phyloP scores from a whole-genome alignment of 2,797 vertebrate species.

The Hafferia zeledoni region DNA sequence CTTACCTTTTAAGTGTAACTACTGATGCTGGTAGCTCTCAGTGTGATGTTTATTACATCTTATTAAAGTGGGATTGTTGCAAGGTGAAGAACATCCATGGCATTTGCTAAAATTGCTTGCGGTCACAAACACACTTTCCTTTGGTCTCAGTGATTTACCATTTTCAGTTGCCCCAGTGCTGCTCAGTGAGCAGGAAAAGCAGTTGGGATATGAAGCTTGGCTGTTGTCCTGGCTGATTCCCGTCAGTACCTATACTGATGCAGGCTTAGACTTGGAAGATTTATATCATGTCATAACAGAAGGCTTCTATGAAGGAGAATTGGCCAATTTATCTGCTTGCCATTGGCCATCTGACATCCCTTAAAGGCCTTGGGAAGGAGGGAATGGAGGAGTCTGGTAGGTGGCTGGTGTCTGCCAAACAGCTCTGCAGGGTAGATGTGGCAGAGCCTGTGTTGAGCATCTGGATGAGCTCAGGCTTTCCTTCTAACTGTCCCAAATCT shows the following conservation, averaged over 20 bases:
- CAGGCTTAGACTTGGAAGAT: not conserved
- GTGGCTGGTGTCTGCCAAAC: not conserved
- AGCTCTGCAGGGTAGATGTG: fast-evolving
- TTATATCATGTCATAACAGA: not conserved
- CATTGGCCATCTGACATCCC: not conserved
- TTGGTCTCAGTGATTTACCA: not conserved
- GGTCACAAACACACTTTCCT: not conserved
- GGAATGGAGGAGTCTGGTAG: not conserved
- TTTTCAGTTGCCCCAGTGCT: not conserved
- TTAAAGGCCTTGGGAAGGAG: not conserved
- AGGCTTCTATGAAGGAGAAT: not conserved
- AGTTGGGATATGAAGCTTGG: not conserved
- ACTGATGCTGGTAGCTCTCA: not conserved
- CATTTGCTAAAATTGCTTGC: not conserved
- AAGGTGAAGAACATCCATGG: not conserved
- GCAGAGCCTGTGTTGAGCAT: not conserved
- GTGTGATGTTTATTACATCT: not conserved
- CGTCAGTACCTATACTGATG: not conserved
- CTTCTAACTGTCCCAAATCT: not conserved
- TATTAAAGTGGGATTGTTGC: not conserved
- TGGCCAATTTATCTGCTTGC: not conserved
- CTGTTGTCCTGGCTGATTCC: not conserved
- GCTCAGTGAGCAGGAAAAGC: not conserved
- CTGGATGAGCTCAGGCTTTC: not conserved
- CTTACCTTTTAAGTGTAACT: not conserved